These are phyloP conservation scores for Limnephilus rhombicus DNA, from an alignment of 2,888 invertebrate species.

Conservation along the genomic window DNA sequence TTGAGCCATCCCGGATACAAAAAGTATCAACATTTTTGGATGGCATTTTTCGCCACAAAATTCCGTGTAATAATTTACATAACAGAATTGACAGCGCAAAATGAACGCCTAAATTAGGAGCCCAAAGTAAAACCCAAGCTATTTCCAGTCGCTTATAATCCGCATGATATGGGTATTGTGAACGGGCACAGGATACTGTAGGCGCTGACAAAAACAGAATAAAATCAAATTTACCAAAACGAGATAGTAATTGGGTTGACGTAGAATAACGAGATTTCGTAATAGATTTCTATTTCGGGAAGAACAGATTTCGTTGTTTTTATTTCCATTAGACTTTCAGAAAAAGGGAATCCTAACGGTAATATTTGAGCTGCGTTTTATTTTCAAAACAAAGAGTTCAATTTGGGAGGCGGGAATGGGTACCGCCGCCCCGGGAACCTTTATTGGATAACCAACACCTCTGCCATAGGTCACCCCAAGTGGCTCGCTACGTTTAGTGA, in stretches of 20 bases:
- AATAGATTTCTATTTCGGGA: not conserved
- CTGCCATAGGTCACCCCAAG: too few species aligned
- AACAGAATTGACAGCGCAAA: not conserved
- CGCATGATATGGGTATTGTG: not conserved
- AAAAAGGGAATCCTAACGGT: not conserved
- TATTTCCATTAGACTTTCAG: not conserved
- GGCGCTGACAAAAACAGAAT: not conserved
- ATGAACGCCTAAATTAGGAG: not conserved
- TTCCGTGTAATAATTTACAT: not conserved
- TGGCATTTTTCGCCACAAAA: not conserved
- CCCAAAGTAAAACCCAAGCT: not conserved
- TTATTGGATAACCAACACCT: too few species aligned
- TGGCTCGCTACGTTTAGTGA: too few species aligned
- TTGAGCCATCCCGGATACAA: not conserved
- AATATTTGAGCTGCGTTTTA: not conserved
- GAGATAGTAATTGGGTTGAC: not conserved
- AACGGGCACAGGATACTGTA: not conserved
- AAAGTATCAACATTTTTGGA: not conserved
- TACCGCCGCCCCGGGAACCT: too few species aligned
- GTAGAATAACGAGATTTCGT: not conserved
- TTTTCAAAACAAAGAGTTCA: too few species aligned
- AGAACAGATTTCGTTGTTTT: not conserved
- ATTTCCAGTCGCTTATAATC: constrained; percentile 1
- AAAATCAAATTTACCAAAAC: not conserved
- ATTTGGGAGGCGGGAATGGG: too few species aligned